Base-by-base conservation (phyloP, 2,797 vertebrate species). In the Moxostoma hubbsi region DNA sequence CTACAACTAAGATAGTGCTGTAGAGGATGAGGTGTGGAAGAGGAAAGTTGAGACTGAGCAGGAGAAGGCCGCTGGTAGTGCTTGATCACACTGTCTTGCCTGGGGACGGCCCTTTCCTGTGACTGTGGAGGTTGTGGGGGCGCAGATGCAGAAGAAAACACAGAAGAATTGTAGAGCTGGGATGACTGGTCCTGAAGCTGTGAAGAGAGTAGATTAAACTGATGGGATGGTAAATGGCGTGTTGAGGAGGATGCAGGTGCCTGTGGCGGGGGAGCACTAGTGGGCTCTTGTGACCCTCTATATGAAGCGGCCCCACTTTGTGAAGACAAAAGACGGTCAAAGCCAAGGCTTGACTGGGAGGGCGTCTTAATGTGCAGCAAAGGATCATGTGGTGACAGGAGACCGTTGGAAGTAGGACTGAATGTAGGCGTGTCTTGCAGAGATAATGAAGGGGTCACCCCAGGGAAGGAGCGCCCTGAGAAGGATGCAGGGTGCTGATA, bases 401-500 rank as follows among this genome's bases (percentile, higher is more conserved):
- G 94, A 78, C 96, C 94, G 0, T 96, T 98, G 83, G 96, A 95
- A 0, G 93, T 95, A 0, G 95, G 95, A 81, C 95, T 96, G 90
- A 96, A 98, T 0, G 96, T 94, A 5, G 95, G 90, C 0, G 95
- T 91, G 68, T 98, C 96, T 84, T 97, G 96, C 7, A 98, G 91
- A 66, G 94, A 95, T 49, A 98, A 90, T 0, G 96, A 96, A 0
- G 96, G 92, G 1, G 93, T 92, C 59, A 94, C 93, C 16, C 94
- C 93, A 9, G 95, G 94, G 85, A 97, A 97, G 77, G 96, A 95
- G 80, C 95, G 94, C 51, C 96, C 95, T 51, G 95, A 93, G 86
- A 98, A 98, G 5, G 96, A 95, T 6, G 94, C 94, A 0, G 97
- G 95, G 88, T 97, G 95, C 87, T 97, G 97, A 87, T 98, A 98